Percentiles rank a stretch among this genome's conserved stretches.
phyloP scores from a whole-genome alignment of 2,888 invertebrate genomes.

The Chrysina gloriosa region DNA sequence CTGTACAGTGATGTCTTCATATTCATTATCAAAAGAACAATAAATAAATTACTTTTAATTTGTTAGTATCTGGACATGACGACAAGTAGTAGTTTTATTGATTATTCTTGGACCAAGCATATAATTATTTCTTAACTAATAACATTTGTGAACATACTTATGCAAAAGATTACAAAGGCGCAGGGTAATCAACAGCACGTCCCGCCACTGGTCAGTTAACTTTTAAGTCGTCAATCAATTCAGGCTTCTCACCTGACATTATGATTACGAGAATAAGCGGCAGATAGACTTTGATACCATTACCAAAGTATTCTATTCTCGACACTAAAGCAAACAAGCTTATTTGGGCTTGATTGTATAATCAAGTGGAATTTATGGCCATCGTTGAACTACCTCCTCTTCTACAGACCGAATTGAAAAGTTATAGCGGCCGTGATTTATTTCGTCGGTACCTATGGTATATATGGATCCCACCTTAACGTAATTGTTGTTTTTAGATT shows the following conservation, averaged over 20 bases:
- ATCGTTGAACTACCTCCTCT: constrained; percentile 1
- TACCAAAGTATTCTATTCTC: constrained; percentile 1
- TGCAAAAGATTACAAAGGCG: background rate
- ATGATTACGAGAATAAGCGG: constrained; percentile 11
- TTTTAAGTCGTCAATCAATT: constrained; percentile 26
- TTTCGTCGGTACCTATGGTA: too few relatives aligned
- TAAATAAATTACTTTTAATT: too few relatives aligned
- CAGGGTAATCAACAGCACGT: background rate
- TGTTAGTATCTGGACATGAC: too few relatives aligned
- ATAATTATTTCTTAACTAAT: too few relatives aligned
- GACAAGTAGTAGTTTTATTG: too few relatives aligned
- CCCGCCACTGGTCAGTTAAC: constrained; percentile 1
- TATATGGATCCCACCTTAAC: too few relatives aligned
- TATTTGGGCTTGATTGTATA: background rate
- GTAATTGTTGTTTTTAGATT: too few relatives aligned
- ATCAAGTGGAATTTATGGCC: constrained; percentile 1
- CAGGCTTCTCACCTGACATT: constrained; percentile 5
- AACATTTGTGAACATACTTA: too few relatives aligned
- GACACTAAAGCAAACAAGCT: constrained; percentile 18
- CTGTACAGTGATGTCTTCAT: too few relatives aligned
- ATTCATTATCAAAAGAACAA: too few relatives aligned
- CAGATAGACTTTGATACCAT: constrained; percentile 1
- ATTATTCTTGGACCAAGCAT: too few relatives aligned
- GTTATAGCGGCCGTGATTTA: constrained; percentile 5
- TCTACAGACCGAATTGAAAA: constrained; percentile 6